Base-by-base conservation (phyloP, 2,113 vertebrate genomes). In the Phrynosoma blainvillii region DNA sequence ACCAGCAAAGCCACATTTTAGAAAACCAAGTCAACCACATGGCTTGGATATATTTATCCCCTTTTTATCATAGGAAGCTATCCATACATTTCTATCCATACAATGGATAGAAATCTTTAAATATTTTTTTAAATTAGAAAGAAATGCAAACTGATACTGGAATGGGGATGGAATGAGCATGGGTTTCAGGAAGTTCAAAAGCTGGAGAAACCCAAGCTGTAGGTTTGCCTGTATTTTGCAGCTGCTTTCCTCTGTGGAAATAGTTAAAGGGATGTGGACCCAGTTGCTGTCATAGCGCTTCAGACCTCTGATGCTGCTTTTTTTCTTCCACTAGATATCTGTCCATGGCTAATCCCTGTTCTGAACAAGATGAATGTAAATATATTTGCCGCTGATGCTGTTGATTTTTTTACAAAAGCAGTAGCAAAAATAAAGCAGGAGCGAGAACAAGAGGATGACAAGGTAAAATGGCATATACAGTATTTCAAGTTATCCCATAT, bases 371-470 rank as follows among this genome's bases (percentile, higher is more conserved):
- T 95, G 88, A 88, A 92, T 0, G 0, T 93, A 0, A 92, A 5
- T 30, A 0, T 96, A 10, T 93, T 96, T 78, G 87, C 94, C 1
- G 1, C 0, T 0, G 66, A 81, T 12, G 74, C 88, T 27, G 40
- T 91, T 0, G 85, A 94, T 10, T 96, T 96, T 89, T 96, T 96
- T 71, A 47, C 81, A 42, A 92, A 84, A 77, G 83, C 93, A 5
- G 0, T 97, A 0, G 0, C 21, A 71, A 94, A 89, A 88, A 92
- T 97, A 30, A 96, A 93, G 91, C 14, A 91, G 77, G 88, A 94
- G 0, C 94, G 94, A 68, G 74, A 95, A 84, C 92, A 93, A 79
- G 91, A 90, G 0, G 0, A 0, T 42, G 75, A 93, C 23, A 85
- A 79, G 71, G 96, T 96, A 89, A 88, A 16, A 47, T 47, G 47